These are phyloP conservation scores for Pseudococcus longispinus DNA, from an alignment of 2,888 invertebrate genomes.

Conservation along the genomic window DNA sequence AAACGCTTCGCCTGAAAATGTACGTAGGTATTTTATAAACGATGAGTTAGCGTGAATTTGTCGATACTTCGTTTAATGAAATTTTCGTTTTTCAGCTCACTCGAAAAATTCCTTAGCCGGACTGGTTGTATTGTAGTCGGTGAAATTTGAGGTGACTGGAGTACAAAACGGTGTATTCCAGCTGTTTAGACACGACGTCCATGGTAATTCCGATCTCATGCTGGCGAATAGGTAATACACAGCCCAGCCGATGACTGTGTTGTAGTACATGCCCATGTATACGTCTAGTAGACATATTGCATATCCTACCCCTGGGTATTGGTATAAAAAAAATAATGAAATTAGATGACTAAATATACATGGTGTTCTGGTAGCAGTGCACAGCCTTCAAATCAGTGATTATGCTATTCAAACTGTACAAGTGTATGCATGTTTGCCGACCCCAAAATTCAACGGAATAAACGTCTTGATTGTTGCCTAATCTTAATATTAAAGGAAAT, in stretches of 20 bases:
- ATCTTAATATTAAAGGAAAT: too few species aligned
- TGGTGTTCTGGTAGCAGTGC: too few species aligned
- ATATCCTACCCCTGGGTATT: constrained; percentile 84
- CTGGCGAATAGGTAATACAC: constrained; percentile 88
- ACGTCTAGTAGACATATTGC: constrained; percentile 95
- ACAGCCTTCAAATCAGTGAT: too few species aligned
- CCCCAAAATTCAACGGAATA: too few species aligned
- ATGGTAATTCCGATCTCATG: constrained; percentile 80
- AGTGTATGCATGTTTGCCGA: too few species aligned
- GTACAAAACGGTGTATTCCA: constrained; percentile 86
- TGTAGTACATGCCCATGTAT: constrained; percentile 97
- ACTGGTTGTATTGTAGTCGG: constrained; percentile 71
- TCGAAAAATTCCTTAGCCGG: constrained; percentile 90
- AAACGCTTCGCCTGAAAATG: constrained; percentile 77
- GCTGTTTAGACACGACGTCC: constrained; percentile 84
- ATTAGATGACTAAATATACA: too few species aligned
- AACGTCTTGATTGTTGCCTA: too few species aligned
- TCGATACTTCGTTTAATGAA: not conserved
- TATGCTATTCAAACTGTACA: too few species aligned
- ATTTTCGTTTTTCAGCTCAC: constrained; percentile 66
- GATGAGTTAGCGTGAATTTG: constrained; percentile 28
- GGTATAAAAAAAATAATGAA: not conserved
- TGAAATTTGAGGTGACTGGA: constrained; percentile 69
- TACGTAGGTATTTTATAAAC: not conserved
- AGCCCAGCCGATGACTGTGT: constrained; percentile 96